These are phyloP conservation scores for Cryptops parisi DNA, from an alignment of 2,888 invertebrate species.

Conservation along the genomic window DNA sequence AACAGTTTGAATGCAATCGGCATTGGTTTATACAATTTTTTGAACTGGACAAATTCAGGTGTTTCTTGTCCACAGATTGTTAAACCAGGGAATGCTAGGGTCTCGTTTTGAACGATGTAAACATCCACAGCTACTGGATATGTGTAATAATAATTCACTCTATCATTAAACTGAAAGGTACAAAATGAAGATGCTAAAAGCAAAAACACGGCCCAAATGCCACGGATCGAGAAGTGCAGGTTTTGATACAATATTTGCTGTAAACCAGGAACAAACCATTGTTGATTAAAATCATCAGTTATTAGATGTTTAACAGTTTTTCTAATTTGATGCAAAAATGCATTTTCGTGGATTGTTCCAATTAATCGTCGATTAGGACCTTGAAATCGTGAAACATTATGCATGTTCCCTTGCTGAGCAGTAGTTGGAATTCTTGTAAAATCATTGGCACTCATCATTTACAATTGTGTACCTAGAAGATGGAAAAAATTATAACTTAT, in stretches of 20 bases:
- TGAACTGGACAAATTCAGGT: not conserved
- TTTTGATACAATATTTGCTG: not conserved
- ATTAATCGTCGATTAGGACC: too few species aligned
- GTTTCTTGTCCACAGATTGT: conserved; percentile 3
- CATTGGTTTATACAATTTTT: not conserved
- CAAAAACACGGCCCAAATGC: not conserved
- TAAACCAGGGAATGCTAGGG: not conserved
- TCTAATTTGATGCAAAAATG: too few species aligned
- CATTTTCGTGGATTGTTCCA: too few species aligned
- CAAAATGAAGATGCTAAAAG: not conserved
- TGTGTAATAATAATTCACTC: not conserved
- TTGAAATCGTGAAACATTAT: too few species aligned
- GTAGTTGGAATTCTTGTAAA: too few species aligned
- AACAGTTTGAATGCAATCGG: not conserved
- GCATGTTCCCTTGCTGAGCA: too few species aligned
- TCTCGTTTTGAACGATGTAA: not conserved
- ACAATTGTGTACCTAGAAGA: too few species aligned
- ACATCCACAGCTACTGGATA: conserved; percentile 6
- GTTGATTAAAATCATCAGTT: too few species aligned
- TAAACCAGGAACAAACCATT: not conserved
- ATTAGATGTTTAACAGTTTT: too few species aligned
- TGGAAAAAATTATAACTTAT: too few species aligned
- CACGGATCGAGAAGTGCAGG: not conserved
- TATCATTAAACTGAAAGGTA: not conserved
- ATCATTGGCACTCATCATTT: too few species aligned